Percentiles rank a stretch among this genome's conserved stretches.
phyloP scores from a whole-genome alignment of 2,113 vertebrate species.

The Tenebrosternarchus preto region DNA sequence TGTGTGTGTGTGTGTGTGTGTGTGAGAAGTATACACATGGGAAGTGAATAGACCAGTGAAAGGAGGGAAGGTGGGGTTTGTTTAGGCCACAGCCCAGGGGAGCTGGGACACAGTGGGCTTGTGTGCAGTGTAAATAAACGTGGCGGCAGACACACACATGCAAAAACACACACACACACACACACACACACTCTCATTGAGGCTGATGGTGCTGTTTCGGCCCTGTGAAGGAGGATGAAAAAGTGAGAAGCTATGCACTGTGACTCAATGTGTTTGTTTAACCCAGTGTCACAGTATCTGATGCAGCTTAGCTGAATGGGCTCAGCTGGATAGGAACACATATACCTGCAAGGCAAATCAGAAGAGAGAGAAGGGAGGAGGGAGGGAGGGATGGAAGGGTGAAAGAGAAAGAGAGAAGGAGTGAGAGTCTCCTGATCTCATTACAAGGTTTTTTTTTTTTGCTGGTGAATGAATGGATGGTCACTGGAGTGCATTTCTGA shows the following conservation, averaged over 20 bases:
- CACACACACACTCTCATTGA: slow-evolving; percentile 16
- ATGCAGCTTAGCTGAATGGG: not conserved
- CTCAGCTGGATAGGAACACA: slow-evolving; percentile 15
- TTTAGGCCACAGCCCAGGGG: slow-evolving; percentile 17
- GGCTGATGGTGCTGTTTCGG: slow-evolving; percentile 36
- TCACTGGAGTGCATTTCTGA: not conserved
- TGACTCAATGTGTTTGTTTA: slow-evolving; percentile 46
- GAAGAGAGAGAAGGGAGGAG: not conserved
- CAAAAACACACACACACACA: too few relatives aligned
- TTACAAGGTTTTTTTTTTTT: slow-evolving; percentile 16
- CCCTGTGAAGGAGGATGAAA: not conserved
- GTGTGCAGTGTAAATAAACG: slow-evolving; percentile 32
- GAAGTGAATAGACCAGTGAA: not conserved
- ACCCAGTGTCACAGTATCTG: slow-evolving; percentile 31
- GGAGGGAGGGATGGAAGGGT: not conserved
- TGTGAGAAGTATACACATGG: too few relatives aligned
- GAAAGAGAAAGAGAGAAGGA: not conserved
- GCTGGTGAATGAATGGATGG: slow-evolving; percentile 19
- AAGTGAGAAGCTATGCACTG: slow-evolving; percentile 32
- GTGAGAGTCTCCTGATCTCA: not conserved
- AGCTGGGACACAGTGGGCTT: slow-evolving; percentile 38
- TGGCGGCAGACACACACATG: not conserved
- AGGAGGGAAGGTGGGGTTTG: slow-evolving; percentile 27
- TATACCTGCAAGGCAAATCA: not conserved
- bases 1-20: too few relatives aligned